phyloP scores from a whole-genome alignment of 2,888 invertebrate genomes.

The Standfussiana lucernea region DNA sequence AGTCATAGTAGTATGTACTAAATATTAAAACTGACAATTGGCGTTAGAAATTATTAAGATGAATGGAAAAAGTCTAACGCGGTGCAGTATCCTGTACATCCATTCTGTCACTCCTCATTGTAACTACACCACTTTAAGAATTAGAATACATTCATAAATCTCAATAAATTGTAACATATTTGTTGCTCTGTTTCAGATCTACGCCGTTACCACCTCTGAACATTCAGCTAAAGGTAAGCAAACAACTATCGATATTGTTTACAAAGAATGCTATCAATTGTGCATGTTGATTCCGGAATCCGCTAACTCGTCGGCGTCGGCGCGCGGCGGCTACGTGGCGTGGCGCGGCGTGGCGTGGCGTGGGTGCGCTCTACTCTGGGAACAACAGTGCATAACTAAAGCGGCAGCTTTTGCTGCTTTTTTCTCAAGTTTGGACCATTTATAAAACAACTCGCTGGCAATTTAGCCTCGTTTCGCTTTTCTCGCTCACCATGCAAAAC shows the following conservation, averaged over 20 bases:
- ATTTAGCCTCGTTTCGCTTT: conserved; percentile 78
- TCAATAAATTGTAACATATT: conserved; percentile 23
- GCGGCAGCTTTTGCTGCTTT: conserved; percentile 64
- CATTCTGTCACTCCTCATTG: conserved; percentile 29
- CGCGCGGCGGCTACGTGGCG: not conserved
- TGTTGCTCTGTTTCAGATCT: conserved; percentile 60
- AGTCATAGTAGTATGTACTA: not conserved
- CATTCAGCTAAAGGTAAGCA: conserved; percentile 56
- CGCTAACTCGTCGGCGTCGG: conserved; percentile 30
- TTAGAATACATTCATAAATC: not conserved
- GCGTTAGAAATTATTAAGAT: conserved; percentile 32
- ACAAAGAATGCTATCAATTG: conserved; percentile 51
- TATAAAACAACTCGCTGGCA: conserved; percentile 75
- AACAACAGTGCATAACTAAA: conserved; percentile 65
- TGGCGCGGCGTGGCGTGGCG: no score
- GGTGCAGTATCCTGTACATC: conserved; percentile 21
- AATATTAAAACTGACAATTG: conserved; percentile 18
- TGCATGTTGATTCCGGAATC: conserved; percentile 43
- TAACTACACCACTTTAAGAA: conserved; percentile 6
- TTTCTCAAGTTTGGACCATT: conserved; percentile 69
- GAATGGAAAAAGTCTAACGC: conserved; percentile 17
- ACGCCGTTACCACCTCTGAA: conserved; percentile 42
- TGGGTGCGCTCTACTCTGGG: conserved; percentile 58
- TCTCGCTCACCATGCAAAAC: conserved; percentile 75
- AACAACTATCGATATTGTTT: conserved; percentile 37